These are phyloP conservation scores for Lophius americanus DNA, from an alignment of 2,797 vertebrate genomes.

Conservation along the genomic window DNA sequence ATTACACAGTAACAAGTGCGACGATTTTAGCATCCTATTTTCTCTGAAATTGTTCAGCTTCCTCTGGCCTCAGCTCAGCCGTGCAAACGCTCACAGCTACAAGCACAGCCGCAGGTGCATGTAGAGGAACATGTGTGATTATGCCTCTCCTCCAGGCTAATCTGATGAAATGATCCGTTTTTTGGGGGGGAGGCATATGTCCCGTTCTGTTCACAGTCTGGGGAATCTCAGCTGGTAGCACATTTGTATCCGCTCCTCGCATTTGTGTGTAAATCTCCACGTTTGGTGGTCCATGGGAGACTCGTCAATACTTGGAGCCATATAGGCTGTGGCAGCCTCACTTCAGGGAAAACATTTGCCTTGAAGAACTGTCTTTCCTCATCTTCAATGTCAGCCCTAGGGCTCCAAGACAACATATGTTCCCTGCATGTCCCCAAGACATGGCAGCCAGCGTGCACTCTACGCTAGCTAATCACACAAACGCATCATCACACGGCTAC, in stretches of 20 bases:
- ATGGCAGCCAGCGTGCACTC: conserved; percentile 85
- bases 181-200: conserved; percentile 25
- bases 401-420: conserved; percentile 98
- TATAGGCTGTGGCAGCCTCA: conserved; percentile 94
- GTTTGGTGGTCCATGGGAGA: conserved; percentile 90
- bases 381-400: conserved; percentile 97
- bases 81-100: conserved; percentile 54
- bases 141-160: conserved; percentile 79
- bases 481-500: conserved; percentile 68
- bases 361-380: conserved; percentile 98
- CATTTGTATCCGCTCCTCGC: conserved; percentile 54
- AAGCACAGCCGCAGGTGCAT: conserved; percentile 76
- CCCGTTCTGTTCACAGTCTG: conserved; percentile 47
- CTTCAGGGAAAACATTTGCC: conserved; percentile 97
- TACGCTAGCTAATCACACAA: conserved; percentile 75
- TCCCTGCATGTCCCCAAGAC: conserved; percentile 95
- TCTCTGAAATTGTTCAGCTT: conserved; percentile 37
- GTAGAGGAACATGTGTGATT: conserved; percentile 68
- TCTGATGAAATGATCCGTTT: conserved; percentile 70
- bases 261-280: conserved; percentile 84
- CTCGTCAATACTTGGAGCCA: conserved; percentile 91
- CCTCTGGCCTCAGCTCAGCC: conserved; percentile 43
- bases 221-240: conserved; percentile 47
- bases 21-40: conserved; percentile 14
- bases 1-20: conserved; percentile 19